Evolutionary conservation across 1,140 invertebrate genomes (phyloP).

Genomic region (Penaeus indicus): DNA sequence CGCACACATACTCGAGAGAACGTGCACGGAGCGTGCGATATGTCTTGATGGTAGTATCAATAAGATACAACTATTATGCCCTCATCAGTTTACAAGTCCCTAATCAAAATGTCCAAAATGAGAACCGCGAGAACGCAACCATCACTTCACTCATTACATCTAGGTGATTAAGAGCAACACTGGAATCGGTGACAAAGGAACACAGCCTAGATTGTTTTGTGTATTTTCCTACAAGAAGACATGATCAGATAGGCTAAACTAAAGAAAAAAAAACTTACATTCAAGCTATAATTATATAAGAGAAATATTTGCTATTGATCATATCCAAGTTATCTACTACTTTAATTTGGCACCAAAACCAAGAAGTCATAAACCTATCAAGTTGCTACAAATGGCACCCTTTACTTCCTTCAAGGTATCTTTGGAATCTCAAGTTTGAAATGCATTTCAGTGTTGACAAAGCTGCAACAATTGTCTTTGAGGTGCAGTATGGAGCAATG

Average conservation of each 20-base stretch:
- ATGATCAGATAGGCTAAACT: slow-evolving; percentile 59
- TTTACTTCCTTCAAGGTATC: slow-evolving; percentile 47
- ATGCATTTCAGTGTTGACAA: slow-evolving; percentile 55
- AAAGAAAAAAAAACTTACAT: slow-evolving; percentile 45
- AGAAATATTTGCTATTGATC: slow-evolving; percentile 54
- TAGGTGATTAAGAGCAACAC: slow-evolving; percentile 56
- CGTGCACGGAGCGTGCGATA: slow-evolving; percentile 44
- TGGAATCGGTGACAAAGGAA: slow-evolving; percentile 56
- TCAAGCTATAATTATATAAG: slow-evolving; percentile 49
- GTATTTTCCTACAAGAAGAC: slow-evolving; percentile 58
- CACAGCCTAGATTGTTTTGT: slow-evolving; percentile 58
- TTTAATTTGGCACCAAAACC: slow-evolving; percentile 60
- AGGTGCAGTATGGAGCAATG: slow-evolving; percentile 33
- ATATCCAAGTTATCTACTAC: slow-evolving; percentile 53
- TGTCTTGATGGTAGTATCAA: slow-evolving; percentile 55
- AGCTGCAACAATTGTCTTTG: slow-evolving; percentile 50
- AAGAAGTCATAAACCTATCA: slow-evolving; percentile 53
- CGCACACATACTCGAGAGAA: not conserved
- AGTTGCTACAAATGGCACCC: slow-evolving; percentile 55
- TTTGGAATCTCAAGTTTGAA: slow-evolving; percentile 57
- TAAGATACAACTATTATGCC: slow-evolving; percentile 57
- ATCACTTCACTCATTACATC: slow-evolving; percentile 46
- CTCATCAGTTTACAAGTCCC: slow-evolving; percentile 46
- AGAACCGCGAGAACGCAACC: slow-evolving; percentile 41
- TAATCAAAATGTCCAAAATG: slow-evolving; percentile 45